A percentile compares a stretch with the other conserved stretches of the same genome.
Conservation (phyloP, 1,140 invertebrate species). For the Conus betulinus region DNA sequence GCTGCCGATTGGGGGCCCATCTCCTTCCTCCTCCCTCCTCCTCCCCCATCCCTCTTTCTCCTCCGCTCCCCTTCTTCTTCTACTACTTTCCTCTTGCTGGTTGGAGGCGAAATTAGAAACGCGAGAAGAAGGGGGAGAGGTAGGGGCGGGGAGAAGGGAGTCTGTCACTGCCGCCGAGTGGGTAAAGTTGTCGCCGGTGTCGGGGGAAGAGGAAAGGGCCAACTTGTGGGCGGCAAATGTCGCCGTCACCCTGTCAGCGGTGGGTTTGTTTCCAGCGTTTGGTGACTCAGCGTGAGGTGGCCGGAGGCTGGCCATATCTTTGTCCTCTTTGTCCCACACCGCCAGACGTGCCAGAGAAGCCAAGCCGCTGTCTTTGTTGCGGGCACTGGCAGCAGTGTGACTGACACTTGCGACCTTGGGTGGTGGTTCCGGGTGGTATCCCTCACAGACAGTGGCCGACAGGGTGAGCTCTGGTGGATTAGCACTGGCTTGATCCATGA, state of each 20-base stretch:
- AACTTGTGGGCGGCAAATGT: background rate
- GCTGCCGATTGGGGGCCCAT: background rate
- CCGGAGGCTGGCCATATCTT: background rate
- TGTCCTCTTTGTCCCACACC: background rate
- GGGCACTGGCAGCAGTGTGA: no score
- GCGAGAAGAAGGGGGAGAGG: background rate
- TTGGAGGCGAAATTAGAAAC: background rate
- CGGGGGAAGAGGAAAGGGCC: background rate
- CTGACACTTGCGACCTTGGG: no score
- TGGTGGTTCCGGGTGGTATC: no score
- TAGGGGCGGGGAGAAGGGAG: background rate
- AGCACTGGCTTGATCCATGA: background rate
- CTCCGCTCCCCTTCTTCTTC: background rate
- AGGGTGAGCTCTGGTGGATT: background rate
- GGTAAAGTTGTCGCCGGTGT: background rate
- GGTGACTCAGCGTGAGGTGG: background rate
- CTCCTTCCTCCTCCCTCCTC: background rate
- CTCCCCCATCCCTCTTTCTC: background rate
- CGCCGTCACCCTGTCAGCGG: background rate
- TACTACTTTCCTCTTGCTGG: background rate
- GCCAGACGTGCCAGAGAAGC: no score
- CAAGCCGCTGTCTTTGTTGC: no score
- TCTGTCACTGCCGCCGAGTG: background rate
- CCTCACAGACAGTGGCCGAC: no score
- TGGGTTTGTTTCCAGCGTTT: background rate